A percentile compares a stretch with the other conserved stretches of the same genome.
These are phyloP conservation scores for Heteromyza rotundicornis DNA, from an alignment of 2,888 invertebrate genomes.

Conservation along the genomic window DNA sequence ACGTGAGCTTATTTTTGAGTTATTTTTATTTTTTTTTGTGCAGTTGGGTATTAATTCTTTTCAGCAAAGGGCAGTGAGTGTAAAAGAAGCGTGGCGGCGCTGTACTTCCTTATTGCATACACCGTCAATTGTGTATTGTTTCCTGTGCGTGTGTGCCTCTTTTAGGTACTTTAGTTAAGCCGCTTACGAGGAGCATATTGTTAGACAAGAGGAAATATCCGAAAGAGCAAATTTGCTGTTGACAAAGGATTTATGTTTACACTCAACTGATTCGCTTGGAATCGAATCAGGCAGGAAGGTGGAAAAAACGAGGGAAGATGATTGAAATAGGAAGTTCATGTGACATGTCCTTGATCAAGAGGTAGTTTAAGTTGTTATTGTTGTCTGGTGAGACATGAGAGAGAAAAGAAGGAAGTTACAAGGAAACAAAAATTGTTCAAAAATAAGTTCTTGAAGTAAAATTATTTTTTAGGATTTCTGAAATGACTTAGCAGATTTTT, in stretches of 20 bases:
- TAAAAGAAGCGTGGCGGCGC: no score
- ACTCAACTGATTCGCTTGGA: conserved; percentile 7
- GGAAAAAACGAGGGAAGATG: not conserved
- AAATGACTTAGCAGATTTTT: no score
- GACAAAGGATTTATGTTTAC: conserved; percentile 15
- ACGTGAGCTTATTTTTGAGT: conserved; percentile 26
- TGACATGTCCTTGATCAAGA: conserved; percentile 5
- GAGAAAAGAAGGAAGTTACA: not conserved
- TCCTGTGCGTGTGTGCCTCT: not conserved
- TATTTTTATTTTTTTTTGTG: not conserved
- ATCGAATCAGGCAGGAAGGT: not conserved
- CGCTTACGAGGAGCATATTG: conserved; percentile 10
- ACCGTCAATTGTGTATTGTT: no score
- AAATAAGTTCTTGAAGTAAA: no score
- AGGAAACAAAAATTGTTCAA: no score
- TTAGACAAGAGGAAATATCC: no score
- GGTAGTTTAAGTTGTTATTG: not conserved
- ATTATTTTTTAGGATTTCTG: no score
- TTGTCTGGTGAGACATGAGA: not conserved
- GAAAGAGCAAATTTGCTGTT: no score
- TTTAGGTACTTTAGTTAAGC: conserved; percentile 16
- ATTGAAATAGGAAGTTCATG: conserved; percentile 5
- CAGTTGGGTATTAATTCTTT: not conserved
- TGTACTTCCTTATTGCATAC: not conserved
- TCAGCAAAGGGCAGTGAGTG: not conserved